These are phyloP conservation scores for Agrochola litura DNA, from an alignment of 2,888 invertebrate genomes.

Conservation along the genomic window DNA sequence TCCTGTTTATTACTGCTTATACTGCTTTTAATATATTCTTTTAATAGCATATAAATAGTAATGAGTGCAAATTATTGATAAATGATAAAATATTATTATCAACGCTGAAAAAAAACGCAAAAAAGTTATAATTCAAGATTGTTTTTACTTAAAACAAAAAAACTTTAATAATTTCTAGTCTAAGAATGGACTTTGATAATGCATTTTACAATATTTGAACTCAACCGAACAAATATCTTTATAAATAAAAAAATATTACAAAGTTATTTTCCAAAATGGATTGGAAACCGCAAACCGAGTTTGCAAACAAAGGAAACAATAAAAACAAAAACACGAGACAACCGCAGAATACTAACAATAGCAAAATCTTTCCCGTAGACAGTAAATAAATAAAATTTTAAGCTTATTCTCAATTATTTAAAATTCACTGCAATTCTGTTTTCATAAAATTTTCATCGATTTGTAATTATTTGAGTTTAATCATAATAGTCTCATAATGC, in stretches of 20 bases:
- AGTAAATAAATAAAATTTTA: constrained; percentile 15
- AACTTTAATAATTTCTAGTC: not conserved
- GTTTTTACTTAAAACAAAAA: not conserved
- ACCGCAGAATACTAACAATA: constrained; percentile 54
- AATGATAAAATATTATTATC: not conserved
- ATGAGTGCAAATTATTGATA: not conserved
- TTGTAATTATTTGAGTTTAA: not conserved
- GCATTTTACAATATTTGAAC: not conserved
- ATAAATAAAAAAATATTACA: not conserved
- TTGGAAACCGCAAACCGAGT: constrained; percentile 25
- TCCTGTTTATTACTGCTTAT: not conserved
- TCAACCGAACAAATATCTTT: not conserved
- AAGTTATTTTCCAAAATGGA: constrained; percentile 11
- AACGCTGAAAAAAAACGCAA: too few relatives aligned
- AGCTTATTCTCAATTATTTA: constrained; percentile 15
- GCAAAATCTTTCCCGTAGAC: constrained; percentile 26
- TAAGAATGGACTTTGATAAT: not conserved
- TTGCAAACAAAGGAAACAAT: constrained; percentile 35
- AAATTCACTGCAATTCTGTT: not conserved
- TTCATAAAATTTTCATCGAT: not conserved
- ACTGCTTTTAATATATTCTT: not conserved
- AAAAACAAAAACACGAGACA: constrained; percentile 34
- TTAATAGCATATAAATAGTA: too few relatives aligned
- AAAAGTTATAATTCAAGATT: not conserved
- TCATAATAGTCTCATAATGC: not conserved